phyloP scores from a whole-genome alignment of 1,140 invertebrate genomes.

The Cheumatopsyche charites region DNA sequence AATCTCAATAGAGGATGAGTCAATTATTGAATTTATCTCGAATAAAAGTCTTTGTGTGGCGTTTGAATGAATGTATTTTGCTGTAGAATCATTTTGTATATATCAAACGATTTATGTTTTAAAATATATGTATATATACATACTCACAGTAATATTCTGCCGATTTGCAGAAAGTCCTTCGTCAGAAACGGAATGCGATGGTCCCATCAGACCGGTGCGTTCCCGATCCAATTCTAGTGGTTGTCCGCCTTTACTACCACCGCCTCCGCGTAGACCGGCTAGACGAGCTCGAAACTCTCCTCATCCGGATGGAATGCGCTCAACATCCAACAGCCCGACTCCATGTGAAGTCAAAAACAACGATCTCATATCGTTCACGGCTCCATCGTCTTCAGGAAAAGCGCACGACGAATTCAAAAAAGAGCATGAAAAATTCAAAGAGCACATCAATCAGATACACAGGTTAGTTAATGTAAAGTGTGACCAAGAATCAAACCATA shows the following conservation, averaged over 20 bases:
- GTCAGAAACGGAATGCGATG: constrained; percentile 42
- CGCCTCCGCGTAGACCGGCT: constrained; percentile 61
- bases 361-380: constrained; percentile 77
- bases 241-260: constrained; percentile 57
- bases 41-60: background rate
- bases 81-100: too few species aligned
- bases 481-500: too few species aligned
- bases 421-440: constrained; percentile 59
- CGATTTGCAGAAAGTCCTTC: constrained; percentile 29
- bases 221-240: constrained; percentile 48
- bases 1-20: background rate
- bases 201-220: constrained; percentile 30
- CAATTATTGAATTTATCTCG: constrained; percentile 8
- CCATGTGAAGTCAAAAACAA: constrained; percentile 64
- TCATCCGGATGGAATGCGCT: constrained; percentile 48
- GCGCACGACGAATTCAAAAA: constrained; percentile 57
- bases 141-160: too few species aligned
- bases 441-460: constrained; percentile 64
- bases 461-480: constrained; percentile 53
- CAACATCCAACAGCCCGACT: constrained; percentile 60
- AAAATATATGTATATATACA: too few species aligned
- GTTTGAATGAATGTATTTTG: too few species aligned
- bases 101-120: too few species aligned
- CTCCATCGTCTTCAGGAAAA: constrained; percentile 63
- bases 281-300: constrained; percentile 53